Percentiles rank a stretch among this genome's conserved stretches.
These are phyloP conservation scores for Caenorhabditis brenneri DNA, from an alignment of 1,140 invertebrate species.

Conservation along the genomic window DNA sequence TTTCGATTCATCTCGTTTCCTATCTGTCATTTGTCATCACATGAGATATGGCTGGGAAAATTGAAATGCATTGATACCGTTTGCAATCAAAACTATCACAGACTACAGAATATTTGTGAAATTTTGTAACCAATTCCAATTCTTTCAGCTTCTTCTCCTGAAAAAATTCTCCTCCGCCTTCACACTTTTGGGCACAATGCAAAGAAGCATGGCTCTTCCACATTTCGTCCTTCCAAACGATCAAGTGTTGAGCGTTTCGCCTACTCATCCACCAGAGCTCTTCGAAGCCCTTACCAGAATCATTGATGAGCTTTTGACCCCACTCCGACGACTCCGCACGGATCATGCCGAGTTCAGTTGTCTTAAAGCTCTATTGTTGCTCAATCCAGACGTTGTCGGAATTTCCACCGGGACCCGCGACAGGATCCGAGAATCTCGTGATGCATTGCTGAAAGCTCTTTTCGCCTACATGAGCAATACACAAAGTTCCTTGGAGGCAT, in stretches of 20 bases:
- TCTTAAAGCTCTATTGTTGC: conserved; percentile 62
- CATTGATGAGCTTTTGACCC: conserved; percentile 62
- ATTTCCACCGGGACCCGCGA: conserved; percentile 58
- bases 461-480: conserved; percentile 59
- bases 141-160: conserved; percentile 59
- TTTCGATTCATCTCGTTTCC: too few species aligned
- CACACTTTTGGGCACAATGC: conserved; percentile 60
- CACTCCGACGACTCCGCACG: conserved; percentile 59
- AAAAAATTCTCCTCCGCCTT: conserved; percentile 60
- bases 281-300: conserved; percentile 53
- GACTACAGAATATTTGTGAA: neutral
- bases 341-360: conserved; percentile 61
- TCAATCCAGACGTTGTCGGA: conserved; percentile 60
- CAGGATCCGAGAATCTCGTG: conserved; percentile 60
- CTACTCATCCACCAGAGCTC: conserved; percentile 54
- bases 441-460: conserved; percentile 61
- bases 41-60: conserved; percentile 17
- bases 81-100: neutral
- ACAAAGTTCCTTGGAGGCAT: conserved; percentile 56
- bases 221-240: conserved; percentile 64
- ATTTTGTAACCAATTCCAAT: neutral
- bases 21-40: neutral
- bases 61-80: neutral
- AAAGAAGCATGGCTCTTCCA: conserved; percentile 58
- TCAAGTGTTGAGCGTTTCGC: conserved; percentile 56